These are phyloP conservation scores for Apistogramma diplotaenia DNA, from an alignment of 2,113 vertebrate genomes.

Conservation along the genomic window DNA sequence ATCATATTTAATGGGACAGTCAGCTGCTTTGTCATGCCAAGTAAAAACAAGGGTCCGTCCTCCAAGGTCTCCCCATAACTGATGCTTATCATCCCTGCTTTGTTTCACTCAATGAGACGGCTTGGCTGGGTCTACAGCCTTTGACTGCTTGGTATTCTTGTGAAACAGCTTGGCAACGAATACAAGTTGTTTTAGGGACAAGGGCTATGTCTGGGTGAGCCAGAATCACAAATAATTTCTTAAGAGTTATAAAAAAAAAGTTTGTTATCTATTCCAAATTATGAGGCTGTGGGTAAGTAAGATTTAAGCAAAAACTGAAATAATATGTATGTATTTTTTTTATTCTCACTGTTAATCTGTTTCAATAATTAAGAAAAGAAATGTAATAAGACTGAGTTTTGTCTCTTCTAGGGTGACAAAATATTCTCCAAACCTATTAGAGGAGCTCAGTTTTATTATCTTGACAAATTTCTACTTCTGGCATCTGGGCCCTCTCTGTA, in stretches of 20 bases:
- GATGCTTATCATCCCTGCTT: conserved; percentile 27
- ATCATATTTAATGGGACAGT: conserved; percentile 38
- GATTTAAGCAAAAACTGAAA: not conserved
- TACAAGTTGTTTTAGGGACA: conserved; percentile 24
- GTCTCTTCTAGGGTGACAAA: conserved; percentile 74
- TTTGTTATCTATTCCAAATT: not conserved
- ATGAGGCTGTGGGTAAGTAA: not conserved
- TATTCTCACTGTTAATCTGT: not conserved
- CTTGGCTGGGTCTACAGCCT: conserved; percentile 25
- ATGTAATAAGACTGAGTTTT: not conserved
- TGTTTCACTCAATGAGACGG: conserved; percentile 9
- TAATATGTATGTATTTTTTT: too few relatives aligned
- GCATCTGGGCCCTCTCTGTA: conserved; percentile 81
- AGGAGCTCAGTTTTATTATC: conserved; percentile 87
- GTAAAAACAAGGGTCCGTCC: conserved; percentile 7
- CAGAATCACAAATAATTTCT: conserved; percentile 25
- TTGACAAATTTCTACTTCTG: conserved; percentile 84
- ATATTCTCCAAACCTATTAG: conserved; percentile 72
- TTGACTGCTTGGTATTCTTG: conserved; percentile 24
- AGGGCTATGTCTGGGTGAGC: conserved; percentile 15
- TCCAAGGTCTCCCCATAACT: conserved; percentile 18
- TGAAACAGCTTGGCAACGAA: conserved; percentile 44
- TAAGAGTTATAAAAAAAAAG: not conserved
- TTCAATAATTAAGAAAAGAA: not conserved
- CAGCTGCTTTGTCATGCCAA: conserved; percentile 10